These are phyloP conservation scores for Amazona ochrocephala DNA, from an alignment of 2,797 vertebrate species.

Conservation along the genomic window DNA sequence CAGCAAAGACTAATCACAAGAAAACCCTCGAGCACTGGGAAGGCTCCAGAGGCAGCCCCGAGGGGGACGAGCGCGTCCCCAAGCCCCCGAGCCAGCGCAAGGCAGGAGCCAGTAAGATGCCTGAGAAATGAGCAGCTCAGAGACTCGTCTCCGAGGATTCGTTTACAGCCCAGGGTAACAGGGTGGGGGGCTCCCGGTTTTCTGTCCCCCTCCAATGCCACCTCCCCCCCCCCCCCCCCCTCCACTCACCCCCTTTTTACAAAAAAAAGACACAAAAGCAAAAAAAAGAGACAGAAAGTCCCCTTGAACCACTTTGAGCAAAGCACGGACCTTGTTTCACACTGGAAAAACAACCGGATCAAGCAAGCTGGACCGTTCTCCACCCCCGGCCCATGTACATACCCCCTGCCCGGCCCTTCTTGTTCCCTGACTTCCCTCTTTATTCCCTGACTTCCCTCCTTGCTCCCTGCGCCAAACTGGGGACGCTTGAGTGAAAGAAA, in stretches of 20 bases:
- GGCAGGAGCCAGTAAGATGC: slow-evolving; percentile 82
- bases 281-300: background rate
- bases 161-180: slow-evolving; percentile 76
- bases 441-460: background rate
- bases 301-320: slow-evolving; percentile 69
- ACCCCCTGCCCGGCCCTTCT: background rate
- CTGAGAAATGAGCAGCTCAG: slow-evolving; percentile 74
- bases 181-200: slow-evolving; percentile 47
- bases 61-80: slow-evolving; percentile 77
- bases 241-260: slow-evolving; percentile 32
- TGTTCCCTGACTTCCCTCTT: background rate
- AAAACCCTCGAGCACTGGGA: slow-evolving; percentile 67
- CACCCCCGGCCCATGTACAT: background rate
- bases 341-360: slow-evolving; percentile 57
- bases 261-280: background rate
- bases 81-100: slow-evolving; percentile 77
- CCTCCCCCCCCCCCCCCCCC: background rate
- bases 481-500: slow-evolving; percentile 35
- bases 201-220: background rate
- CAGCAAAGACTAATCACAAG: slow-evolving; percentile 71
- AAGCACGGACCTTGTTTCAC: slow-evolving; percentile 65
- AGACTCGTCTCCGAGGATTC: slow-evolving; percentile 59
- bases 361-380: background rate
- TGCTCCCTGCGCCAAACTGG: background rate
- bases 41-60: slow-evolving; percentile 69